phyloP scores from a whole-genome alignment of 2,888 invertebrate species.

The Amaurobius ferox region DNA sequence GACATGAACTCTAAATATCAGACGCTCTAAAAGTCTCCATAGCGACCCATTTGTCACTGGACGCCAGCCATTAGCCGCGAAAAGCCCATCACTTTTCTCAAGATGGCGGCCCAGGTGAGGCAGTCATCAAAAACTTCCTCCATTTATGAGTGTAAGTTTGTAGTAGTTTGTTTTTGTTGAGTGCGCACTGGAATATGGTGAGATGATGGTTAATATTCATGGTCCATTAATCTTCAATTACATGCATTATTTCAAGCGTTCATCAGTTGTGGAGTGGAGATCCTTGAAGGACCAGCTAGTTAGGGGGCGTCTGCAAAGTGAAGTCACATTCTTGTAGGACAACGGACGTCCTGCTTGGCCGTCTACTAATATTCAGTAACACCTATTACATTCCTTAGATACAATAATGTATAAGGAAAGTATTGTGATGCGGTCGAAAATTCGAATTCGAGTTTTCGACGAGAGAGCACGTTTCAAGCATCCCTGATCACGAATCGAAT shows the following conservation, averaged over 20 bases:
- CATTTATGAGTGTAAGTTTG: slow-evolving; percentile 1
- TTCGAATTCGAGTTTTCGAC: too few relatives aligned
- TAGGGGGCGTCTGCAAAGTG: too few relatives aligned
- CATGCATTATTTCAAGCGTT: slow-evolving; percentile 11
- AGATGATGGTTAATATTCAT: slow-evolving; percentile 48
- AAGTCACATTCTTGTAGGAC: too few relatives aligned
- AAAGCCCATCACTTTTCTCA: neutral
- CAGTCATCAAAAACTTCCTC: neutral
- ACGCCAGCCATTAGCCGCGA: neutral
- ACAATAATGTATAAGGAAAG: too few relatives aligned
- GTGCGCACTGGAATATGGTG: neutral
- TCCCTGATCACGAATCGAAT: too few relatives aligned
- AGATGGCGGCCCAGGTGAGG: neutral
- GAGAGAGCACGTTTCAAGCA: too few relatives aligned
- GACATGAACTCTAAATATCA: neutral
- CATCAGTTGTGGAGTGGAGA: slow-evolving; percentile 19
- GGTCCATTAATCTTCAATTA: slow-evolving; percentile 50
- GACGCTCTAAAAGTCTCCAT: neutral
- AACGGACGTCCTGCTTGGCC: too few relatives aligned
- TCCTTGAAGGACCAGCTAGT: too few relatives aligned
- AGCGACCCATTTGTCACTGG: slow-evolving; percentile 4
- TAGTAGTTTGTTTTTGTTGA: neutral
- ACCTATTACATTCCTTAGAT: too few relatives aligned
- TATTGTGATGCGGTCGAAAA: too few relatives aligned
- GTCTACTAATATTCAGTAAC: too few relatives aligned